These are phyloP conservation scores for Typhlichthys eigenmanni DNA, from an alignment of 2,797 vertebrate genomes.

Conservation along the genomic window DNA sequence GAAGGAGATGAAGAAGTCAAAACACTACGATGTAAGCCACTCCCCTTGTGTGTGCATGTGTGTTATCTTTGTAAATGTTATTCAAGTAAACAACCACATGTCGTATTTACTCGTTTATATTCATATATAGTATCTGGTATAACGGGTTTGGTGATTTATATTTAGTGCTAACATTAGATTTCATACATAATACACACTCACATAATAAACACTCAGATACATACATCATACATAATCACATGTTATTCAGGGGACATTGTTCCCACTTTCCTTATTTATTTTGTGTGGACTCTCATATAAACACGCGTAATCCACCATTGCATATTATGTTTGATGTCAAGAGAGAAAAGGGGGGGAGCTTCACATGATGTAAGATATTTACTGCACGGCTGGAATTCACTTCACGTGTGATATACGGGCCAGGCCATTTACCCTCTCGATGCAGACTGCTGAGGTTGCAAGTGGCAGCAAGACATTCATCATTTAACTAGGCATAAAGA, in stretches of 20 bases:
- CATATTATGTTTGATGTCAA: not conserved
- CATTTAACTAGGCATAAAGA: constrained; percentile 26
- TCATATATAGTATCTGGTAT: too few species aligned
- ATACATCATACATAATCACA: too few species aligned
- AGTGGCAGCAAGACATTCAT: constrained; percentile 32
- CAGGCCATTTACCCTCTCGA: constrained; percentile 40
- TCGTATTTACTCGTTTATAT: too few species aligned
- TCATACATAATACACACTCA: too few species aligned
- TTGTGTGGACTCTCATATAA: not conserved
- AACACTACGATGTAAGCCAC: constrained; percentile 88
- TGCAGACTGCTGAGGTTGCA: constrained; percentile 45
- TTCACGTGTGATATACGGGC: constrained; percentile 11
- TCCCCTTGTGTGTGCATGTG: not conserved
- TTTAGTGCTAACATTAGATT: too few species aligned
- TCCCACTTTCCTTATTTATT: too few species aligned
- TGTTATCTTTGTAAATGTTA: not conserved
- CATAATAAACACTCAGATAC: too few species aligned
- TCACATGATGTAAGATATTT: too few species aligned
- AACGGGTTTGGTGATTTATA: too few species aligned
- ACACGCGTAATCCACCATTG: not conserved
- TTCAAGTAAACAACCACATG: too few species aligned
- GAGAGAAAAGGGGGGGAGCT: too few species aligned
- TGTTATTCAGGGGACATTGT: too few species aligned
- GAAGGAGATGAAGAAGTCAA: constrained; percentile 78
- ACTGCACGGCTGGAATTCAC: not conserved